Conservation (phyloP, 2,888 invertebrate species). For the Eucera pruinosa region DNA sequence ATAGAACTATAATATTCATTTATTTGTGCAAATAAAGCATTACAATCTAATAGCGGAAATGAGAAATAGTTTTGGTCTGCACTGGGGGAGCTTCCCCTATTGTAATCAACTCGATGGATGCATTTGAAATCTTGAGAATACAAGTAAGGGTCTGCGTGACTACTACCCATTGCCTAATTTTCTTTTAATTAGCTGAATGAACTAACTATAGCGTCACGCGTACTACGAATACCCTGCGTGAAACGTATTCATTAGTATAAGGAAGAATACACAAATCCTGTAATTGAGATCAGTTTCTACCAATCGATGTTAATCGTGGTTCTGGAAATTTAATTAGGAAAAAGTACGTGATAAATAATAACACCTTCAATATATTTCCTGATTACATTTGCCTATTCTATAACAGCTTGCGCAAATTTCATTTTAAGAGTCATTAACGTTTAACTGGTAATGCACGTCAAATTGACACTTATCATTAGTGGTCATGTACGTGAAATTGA, state of each 20-base stretch:
- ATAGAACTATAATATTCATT: too few species aligned
- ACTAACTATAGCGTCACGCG: neutral
- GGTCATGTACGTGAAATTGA: too few species aligned
- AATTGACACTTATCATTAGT: too few species aligned
- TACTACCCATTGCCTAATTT: constrained; percentile 12
- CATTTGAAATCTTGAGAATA: neutral
- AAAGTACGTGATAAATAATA: neutral
- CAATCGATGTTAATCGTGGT: neutral
- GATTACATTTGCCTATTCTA: too few species aligned
- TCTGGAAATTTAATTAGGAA: neutral
- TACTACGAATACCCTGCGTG: neutral
- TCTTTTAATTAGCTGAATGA: constrained; percentile 23
- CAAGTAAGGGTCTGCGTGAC: neutral
- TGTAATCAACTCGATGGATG: constrained; percentile 1
- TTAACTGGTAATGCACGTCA: too few species aligned
- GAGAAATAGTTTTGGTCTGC: too few species aligned
- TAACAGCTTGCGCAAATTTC: too few species aligned
- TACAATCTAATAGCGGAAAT: too few species aligned
- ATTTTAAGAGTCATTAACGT: too few species aligned
- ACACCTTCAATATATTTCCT: neutral
- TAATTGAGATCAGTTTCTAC: neutral
- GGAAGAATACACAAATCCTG: neutral
- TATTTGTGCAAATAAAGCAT: too few species aligned
- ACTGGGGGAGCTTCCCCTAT: too few species aligned
- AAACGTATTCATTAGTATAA: neutral